These are phyloP conservation scores for Trematomus loennbergii DNA, from an alignment of 2,113 vertebrate genomes.

Conservation along the genomic window DNA sequence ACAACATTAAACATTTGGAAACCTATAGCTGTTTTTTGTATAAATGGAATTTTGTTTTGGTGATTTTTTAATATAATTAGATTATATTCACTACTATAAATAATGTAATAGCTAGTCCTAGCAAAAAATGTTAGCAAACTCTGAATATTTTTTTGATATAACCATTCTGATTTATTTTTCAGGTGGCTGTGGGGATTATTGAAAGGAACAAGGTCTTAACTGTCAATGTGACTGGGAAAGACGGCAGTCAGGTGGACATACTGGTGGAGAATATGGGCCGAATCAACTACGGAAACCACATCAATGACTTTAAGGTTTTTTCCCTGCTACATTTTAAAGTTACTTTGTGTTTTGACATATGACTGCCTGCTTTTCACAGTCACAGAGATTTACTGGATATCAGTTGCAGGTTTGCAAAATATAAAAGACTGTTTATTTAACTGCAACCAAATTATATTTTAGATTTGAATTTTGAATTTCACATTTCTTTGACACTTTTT, in stretches of 20 bases:
- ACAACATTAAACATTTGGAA: neutral
- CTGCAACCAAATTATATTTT: neutral
- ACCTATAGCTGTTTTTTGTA: too few relatives aligned
- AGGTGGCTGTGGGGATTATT: constrained; percentile 91
- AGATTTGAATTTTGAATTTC: neutral
- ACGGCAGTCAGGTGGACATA: constrained; percentile 90
- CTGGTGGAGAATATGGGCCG: constrained; percentile 96
- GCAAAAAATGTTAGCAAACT: neutral
- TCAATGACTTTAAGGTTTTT: constrained; percentile 92
- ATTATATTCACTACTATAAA: too few relatives aligned
- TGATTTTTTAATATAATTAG: too few relatives aligned
- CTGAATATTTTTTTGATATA: neutral
- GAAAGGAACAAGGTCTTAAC: constrained; percentile 79
- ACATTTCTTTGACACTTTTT: neutral
- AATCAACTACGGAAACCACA: constrained; percentile 90
- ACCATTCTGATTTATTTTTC: constrained; percentile 14
- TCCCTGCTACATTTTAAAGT: neutral
- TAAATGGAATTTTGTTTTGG: neutral
- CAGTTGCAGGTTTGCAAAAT: neutral
- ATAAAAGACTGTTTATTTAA: neutral
- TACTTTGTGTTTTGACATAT: neutral
- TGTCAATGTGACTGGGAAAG: constrained; percentile 88
- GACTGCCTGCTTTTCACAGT: neutral
- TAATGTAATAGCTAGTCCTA: neutral
- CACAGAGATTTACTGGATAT: neutral